phyloP scores from a whole-genome alignment of 2,888 invertebrate genomes.

The Meteorus colon region DNA sequence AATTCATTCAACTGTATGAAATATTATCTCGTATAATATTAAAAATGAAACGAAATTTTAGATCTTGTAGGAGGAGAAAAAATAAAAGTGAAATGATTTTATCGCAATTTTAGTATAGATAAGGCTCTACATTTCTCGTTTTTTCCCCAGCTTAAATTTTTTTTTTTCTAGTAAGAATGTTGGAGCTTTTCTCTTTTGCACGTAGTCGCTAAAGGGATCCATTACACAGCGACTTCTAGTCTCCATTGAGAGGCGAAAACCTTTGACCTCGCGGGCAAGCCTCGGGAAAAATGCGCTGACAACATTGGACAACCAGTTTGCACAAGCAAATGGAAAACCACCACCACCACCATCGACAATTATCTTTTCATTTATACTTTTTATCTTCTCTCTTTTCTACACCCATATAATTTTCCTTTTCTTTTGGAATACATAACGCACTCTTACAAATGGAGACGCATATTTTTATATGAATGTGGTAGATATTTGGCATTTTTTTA shows the following conservation, averaged over 20 bases:
- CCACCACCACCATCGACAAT: constrained; percentile 52
- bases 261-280: constrained; percentile 59
- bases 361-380: constrained; percentile 44
- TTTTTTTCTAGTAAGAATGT: constrained; percentile 36
- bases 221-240: constrained; percentile 62
- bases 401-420: constrained; percentile 29
- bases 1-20: background rate
- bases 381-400: constrained; percentile 7
- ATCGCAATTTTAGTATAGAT: background rate
- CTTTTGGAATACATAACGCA: background rate
- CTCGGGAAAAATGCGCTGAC: constrained; percentile 43
- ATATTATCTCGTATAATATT: background rate
- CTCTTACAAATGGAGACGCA: constrained; percentile 35
- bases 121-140: background rate
- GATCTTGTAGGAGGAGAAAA: background rate
- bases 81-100: background rate
- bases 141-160: constrained; percentile 27
- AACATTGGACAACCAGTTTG: constrained; percentile 59
- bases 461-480: constrained; percentile 20
- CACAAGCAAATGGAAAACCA: constrained; percentile 61
- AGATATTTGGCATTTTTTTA: too few relatives aligned
- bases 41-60: background rate
- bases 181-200: constrained; percentile 39
- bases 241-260: constrained; percentile 62
- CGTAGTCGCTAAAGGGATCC: constrained; percentile 59